These are phyloP conservation scores for Alethe castanea DNA, from an alignment of 2,113 vertebrate species.

Conservation along the genomic window DNA sequence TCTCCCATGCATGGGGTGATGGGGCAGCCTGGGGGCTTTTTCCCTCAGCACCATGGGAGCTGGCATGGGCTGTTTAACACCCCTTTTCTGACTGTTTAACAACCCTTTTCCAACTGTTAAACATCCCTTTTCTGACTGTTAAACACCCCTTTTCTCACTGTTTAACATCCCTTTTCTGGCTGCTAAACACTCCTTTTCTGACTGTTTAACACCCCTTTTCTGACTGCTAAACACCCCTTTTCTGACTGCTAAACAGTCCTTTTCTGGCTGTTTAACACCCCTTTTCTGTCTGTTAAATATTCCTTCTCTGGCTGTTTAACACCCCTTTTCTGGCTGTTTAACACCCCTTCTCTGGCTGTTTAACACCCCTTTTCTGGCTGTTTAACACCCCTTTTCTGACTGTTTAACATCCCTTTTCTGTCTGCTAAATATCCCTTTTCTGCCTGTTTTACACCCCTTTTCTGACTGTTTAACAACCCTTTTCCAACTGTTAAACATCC, in stretches of 20 bases:
- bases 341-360: no score
- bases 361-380: no score
- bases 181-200: not conserved
- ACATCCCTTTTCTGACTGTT: not conserved
- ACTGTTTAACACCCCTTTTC: not conserved
- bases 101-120: not conserved
- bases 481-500: not conserved
- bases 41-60: rapidly evolving
- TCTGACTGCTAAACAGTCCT: no score
- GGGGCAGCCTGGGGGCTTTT: not conserved
- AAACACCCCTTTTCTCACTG: no score
- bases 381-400: no score
- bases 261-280: not conserved
- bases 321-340: not conserved
- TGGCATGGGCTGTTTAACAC: no score
- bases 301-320: not conserved
- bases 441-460: no score
- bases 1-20: rapidly evolving
- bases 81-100: no score
- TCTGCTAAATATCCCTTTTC: not conserved
- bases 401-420: no score
- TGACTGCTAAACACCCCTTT: not conserved
- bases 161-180: not conserved
- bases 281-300: not conserved
- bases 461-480: no score